Conservation (phyloP, 2,113 vertebrate genomes). For the Oceanites oceanicus region DNA sequence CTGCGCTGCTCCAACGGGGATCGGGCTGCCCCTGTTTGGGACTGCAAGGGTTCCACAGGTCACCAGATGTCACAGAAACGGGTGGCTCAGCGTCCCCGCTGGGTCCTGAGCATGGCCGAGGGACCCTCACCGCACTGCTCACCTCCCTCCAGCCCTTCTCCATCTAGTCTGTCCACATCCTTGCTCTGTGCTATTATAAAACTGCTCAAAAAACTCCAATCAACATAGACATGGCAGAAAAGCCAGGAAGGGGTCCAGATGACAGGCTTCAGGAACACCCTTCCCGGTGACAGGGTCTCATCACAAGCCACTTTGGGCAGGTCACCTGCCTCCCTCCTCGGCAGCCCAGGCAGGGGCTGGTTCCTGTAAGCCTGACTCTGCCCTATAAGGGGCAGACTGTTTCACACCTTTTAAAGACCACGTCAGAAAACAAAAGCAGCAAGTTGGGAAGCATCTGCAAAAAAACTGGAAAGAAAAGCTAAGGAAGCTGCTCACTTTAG, state of each 20-base stretch:
- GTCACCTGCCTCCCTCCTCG: neutral
- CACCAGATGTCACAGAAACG: neutral
- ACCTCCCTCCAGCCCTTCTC: neutral
- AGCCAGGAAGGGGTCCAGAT: neutral
- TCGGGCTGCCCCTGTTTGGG: neutral
- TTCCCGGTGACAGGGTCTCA: neutral
- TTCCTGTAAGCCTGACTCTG: neutral
- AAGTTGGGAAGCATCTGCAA: no score
- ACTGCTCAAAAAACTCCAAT: neutral
- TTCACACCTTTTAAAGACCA: neutral
- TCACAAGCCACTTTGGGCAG: no score
- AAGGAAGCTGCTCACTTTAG: neutral
- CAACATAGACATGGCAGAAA: neutral
- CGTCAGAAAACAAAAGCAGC: neutral
- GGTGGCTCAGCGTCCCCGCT: accelerated
- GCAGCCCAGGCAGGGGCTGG: neutral
- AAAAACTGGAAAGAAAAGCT: neutral
- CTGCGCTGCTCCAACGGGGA: accelerated
- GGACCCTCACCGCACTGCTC: neutral
- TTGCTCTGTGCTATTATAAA: neutral
- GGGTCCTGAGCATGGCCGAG: accelerated
- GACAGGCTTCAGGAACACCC: neutral
- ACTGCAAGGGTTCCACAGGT: neutral
- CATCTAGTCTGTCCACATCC: neutral
- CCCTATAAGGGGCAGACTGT: neutral